These are phyloP conservation scores for Stichopus horrens DNA, from an alignment of 53 echinoderm and acorn worm species.

Conservation along the genomic window DNA sequence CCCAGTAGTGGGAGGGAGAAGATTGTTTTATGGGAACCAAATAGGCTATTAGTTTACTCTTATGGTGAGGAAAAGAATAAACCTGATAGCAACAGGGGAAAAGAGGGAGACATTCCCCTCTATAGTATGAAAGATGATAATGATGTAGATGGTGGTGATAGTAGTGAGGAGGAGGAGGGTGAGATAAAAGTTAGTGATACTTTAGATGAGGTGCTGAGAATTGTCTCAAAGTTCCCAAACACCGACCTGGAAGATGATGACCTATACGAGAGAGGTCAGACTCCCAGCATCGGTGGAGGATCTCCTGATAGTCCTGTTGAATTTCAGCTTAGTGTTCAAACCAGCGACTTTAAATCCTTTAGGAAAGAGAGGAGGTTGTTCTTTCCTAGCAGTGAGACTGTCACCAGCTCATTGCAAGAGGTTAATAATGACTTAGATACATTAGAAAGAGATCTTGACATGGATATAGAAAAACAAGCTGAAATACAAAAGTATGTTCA, in stretches of 20 bases:
- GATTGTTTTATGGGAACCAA: conserved; percentile 45
- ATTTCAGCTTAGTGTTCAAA: conserved; percentile 21
- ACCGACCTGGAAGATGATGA: conserved; percentile 39
- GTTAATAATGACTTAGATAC: conserved; percentile 56
- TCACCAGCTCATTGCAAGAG: conserved; percentile 68
- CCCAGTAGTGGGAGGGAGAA: conserved; percentile 44
- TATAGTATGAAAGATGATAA: not conserved
- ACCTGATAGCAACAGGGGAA: not conserved
- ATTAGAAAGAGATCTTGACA: conserved; percentile 53
- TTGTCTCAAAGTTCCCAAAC: conserved; percentile 66
- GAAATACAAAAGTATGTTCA: conserved; percentile 36
- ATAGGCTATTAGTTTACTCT: conserved; percentile 43
- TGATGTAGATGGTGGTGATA: not conserved
- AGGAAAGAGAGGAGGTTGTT: conserved; percentile 77
- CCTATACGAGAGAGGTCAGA: conserved; percentile 17
- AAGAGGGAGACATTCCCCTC: not conserved
- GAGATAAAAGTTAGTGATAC: conserved; percentile 36
- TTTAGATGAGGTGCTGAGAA: conserved; percentile 62
- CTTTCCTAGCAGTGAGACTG: conserved; percentile 73
- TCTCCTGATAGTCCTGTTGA: conserved; percentile 37
- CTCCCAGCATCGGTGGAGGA: conserved; percentile 35
- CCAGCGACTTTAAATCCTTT: conserved; percentile 62
- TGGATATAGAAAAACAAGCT: conserved; percentile 29
- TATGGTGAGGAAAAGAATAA: conserved; percentile 14
- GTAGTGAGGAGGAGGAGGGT: not conserved